Evolutionary conservation across 2,797 vertebrate genomes (phyloP).

Genomic region (Hyperoplus lanceolatus): DNA sequence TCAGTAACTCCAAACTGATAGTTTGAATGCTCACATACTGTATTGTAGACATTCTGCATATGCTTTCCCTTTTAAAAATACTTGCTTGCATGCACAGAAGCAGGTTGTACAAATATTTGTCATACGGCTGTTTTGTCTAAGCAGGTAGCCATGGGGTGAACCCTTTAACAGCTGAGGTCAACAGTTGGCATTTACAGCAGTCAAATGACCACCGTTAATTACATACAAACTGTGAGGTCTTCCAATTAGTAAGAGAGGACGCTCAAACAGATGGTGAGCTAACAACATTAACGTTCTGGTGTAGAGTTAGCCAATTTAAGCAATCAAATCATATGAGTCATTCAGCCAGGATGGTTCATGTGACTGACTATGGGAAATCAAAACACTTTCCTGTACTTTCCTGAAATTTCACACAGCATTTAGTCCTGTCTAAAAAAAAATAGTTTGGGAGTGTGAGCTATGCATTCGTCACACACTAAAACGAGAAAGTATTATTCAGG

Average conservation of each 20-base stretch:
- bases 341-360: conserved; percentile 60
- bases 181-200: conserved; percentile 51
- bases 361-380: conserved; percentile 32
- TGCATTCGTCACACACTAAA: not conserved
- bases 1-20: too few relatives aligned
- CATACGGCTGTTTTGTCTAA: not conserved
- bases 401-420: conserved; percentile 13
- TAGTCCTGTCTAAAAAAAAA: not conserved
- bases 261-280: conserved; percentile 12
- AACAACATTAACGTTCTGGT: conserved; percentile 58
- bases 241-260: conserved; percentile 62
- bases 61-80: not conserved
- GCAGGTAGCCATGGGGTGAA: conserved; percentile 18
- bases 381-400: conserved; percentile 24
- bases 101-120: not conserved
- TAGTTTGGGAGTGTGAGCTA: not conserved
- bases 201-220: conserved; percentile 59
- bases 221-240: conserved; percentile 55
- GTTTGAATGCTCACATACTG: too few relatives aligned
- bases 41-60: not conserved
- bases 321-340: conserved; percentile 73
- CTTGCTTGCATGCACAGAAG: not conserved
- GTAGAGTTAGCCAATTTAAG: conserved; percentile 68
- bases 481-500: not conserved
- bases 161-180: conserved; percentile 54